These are phyloP conservation scores for Cataglyphis altisquamis DNA, from an alignment of 2,888 invertebrate species.

Conservation along the genomic window DNA sequence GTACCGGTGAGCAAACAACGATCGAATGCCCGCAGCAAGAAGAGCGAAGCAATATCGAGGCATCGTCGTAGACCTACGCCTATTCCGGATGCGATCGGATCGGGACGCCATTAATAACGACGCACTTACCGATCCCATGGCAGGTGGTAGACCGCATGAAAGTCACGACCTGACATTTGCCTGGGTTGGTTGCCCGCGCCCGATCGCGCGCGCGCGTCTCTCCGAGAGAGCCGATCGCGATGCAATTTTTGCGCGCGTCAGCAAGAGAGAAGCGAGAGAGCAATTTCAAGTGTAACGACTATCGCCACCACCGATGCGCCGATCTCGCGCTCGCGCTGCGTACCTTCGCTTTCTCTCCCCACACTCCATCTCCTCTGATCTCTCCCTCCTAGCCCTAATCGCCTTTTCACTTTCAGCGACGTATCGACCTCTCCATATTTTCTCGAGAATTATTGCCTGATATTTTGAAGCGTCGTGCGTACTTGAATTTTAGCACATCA, in stretches of 20 bases:
- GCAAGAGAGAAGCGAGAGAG: conserved; percentile 64
- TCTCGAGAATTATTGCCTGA: conserved; percentile 28
- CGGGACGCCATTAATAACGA: conserved; percentile 83
- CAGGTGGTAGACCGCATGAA: conserved; percentile 85
- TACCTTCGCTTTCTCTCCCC: conserved; percentile 66
- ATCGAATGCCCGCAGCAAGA: conserved; percentile 52
- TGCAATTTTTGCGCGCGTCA: conserved; percentile 77
- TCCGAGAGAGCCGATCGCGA: conserved; percentile 78
- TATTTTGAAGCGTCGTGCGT: background rate
- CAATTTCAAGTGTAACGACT: conserved; percentile 79
- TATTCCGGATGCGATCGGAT: conserved; percentile 83
- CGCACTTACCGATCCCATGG: conserved; percentile 84
- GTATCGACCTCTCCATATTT: conserved; percentile 64
- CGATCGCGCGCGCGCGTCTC: conserved; percentile 73
- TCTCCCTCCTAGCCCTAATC: conserved; percentile 61
- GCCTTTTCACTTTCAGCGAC: conserved; percentile 72
- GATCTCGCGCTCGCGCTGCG: conserved; percentile 61
- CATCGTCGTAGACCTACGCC: conserved; percentile 75
- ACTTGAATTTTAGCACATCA: conserved; percentile 19
- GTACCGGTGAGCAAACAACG: conserved; percentile 52
- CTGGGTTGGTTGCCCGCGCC: conserved; percentile 78
- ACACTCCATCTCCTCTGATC: conserved; percentile 33
- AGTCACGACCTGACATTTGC: conserved; percentile 85
- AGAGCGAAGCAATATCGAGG: conserved; percentile 57
- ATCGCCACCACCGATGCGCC: conserved; percentile 64